Conservation (phyloP, 2,888 invertebrate genomes). For the Eupithecia abbreviata region DNA sequence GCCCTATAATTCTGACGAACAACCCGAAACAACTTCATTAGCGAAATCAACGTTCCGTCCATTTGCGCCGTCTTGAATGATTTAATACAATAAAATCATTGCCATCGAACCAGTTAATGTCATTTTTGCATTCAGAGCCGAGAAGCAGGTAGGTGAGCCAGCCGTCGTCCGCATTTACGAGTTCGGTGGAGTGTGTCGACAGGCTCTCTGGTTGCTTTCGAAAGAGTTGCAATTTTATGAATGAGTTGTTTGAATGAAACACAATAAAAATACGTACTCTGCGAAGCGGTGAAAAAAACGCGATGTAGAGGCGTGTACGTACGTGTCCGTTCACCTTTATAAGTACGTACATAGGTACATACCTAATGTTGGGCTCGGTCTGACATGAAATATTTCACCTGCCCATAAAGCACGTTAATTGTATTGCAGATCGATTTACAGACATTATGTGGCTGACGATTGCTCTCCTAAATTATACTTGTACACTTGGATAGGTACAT, state of each 20-base stretch:
- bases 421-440: slow-evolving; percentile 50
- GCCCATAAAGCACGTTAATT: slow-evolving; percentile 69
- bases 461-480: slow-evolving; percentile 7
- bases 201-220: slow-evolving; percentile 67
- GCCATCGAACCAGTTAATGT: slow-evolving; percentile 53
- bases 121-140: slow-evolving; percentile 53
- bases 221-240: slow-evolving; percentile 80
- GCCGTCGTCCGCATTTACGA: slow-evolving; percentile 57
- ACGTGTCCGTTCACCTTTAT: slow-evolving; percentile 61
- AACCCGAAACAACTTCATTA: slow-evolving; percentile 78
- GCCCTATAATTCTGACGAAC: slow-evolving; percentile 72
- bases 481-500: neutral
- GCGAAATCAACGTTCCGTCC: slow-evolving; percentile 62
- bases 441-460: slow-evolving; percentile 5
- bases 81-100: slow-evolving; percentile 55
- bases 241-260: slow-evolving; percentile 81
- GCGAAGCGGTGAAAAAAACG: slow-evolving; percentile 64
- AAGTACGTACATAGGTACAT: slow-evolving; percentile 49
- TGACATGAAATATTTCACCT: slow-evolving; percentile 63
- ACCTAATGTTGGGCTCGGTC: slow-evolving; percentile 50
- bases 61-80: slow-evolving; percentile 56
- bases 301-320: slow-evolving; percentile 57
- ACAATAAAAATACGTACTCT: slow-evolving; percentile 70
- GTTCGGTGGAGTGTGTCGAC: slow-evolving; percentile 66
- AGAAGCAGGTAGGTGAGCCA: slow-evolving; percentile 54